These are phyloP conservation scores for Anabas testudineus DNA, from an alignment of 2,797 vertebrate genomes.

Conservation along the genomic window DNA sequence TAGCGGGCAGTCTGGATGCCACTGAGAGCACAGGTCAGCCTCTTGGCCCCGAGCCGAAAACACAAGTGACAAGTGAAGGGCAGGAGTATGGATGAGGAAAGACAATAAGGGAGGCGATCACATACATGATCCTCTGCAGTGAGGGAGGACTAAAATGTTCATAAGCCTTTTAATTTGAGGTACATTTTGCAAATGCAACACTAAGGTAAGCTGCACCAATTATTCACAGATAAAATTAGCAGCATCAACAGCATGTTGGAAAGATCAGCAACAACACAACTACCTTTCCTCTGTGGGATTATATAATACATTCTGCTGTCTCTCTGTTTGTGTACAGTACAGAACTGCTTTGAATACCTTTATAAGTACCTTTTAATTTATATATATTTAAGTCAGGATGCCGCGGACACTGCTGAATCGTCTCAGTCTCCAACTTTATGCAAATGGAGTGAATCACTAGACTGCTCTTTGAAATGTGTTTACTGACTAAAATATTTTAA, in stretches of 20 bases:
- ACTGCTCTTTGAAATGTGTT: conserved; percentile 25
- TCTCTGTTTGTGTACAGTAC: not conserved
- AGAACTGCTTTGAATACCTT: not conserved
- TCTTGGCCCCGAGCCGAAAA: conserved; percentile 34
- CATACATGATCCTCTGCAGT: conserved; percentile 40
- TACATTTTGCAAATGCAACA: conserved; percentile 42
- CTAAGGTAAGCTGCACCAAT: conserved; percentile 31
- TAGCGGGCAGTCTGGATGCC: conserved; percentile 86
- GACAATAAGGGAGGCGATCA: conserved; percentile 57
- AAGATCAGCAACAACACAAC: not conserved
- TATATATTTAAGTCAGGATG: not conserved
- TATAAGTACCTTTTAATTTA: not conserved
- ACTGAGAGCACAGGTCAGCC: conserved; percentile 87
- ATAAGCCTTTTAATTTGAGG: conserved; percentile 39
- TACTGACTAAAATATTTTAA: conserved; percentile 9
- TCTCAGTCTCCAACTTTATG: not conserved
- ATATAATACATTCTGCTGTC: too few relatives aligned
- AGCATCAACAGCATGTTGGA: conserved; percentile 18
- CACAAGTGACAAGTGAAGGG: conserved; percentile 38
- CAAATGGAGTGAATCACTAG: not conserved
- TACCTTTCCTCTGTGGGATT: not conserved
- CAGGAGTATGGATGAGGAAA: conserved; percentile 53
- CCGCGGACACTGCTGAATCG: not conserved
- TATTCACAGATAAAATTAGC: conserved; percentile 48
- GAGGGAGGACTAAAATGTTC: conserved; percentile 46